Base-by-base conservation (phyloP, 2,113 vertebrate genomes). In the Pygoscelis adeliae region DNA sequence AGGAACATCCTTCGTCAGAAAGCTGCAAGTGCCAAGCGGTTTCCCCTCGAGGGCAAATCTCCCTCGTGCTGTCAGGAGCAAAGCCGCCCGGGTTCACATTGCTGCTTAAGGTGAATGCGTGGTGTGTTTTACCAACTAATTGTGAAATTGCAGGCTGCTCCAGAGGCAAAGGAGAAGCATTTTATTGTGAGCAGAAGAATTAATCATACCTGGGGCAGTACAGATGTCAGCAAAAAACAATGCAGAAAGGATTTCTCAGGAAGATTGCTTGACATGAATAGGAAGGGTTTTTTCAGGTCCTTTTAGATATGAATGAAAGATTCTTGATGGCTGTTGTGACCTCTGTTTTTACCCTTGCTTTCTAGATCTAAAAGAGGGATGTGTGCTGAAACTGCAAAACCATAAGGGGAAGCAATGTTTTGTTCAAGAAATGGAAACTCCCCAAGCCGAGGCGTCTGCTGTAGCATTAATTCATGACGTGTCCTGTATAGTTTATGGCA, bases 191-290 rank as follows among this genome's bases (percentile, higher is more conserved):
- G 80, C 72, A 69, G 71, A 50, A 77, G 87, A 97, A 98, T 97
- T 93, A 98, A 97, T 98, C 97, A 97, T 96, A 97, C 96, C 93
- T 93, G 91, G 89, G 96, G 96, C 96, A 96, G 87, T 90, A 87
- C 92, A 96, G 94, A 96, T 96, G 96, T 97, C 97, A 97, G 94
- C 65, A 82, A 96, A 96, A 91, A 87, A 97, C 96, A 98, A 95
- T 94, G 93, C 85, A 84, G 94, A 59, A 93, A 89, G 94, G 74
- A 84, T 96, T 98, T 98, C 96, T 97, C 94, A 92, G 95, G 96
- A 93, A 93, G 92, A 73, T 79, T 93, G 86, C 76, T 90, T 92
- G 90, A 93, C 96, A 66, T 63, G 87, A 94, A 90, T 82, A 74
- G 91, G 96, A 93, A 95, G 62, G 88, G 40, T 29, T 83, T 94